Conservation (phyloP, 1,140 invertebrate genomes). For the Drosophila trapezifrons region DNA sequence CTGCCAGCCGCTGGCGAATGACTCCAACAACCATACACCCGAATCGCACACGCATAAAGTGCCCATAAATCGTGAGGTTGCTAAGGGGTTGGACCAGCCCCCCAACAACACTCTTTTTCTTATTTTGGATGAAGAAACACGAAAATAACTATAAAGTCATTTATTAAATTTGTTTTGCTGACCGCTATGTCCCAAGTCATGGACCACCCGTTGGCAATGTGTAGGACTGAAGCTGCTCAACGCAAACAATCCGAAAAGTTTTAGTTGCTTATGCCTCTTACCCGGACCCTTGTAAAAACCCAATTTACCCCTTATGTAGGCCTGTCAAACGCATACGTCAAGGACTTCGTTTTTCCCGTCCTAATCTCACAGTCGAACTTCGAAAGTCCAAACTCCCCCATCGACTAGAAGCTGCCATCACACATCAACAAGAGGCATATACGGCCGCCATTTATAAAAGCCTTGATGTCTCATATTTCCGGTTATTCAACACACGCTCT, state of each 20-base stretch:
- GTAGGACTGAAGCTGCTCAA: constrained; percentile 37
- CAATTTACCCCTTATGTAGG: constrained; percentile 78
- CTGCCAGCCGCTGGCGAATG: constrained; percentile 60
- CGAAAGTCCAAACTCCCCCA: constrained; percentile 18
- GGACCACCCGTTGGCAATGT: not conserved
- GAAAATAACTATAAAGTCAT: constrained; percentile 78
- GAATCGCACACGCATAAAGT: constrained; percentile 42
- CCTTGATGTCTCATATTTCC: constrained; percentile 82
- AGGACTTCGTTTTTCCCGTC: constrained; percentile 14
- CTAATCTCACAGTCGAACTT: constrained; percentile 20
- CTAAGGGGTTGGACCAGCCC: constrained; percentile 30
- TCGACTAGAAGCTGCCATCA: constrained; percentile 55
- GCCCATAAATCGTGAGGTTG: constrained; percentile 45
- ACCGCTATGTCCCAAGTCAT: constrained; percentile 37
- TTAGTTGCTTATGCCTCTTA: constrained; percentile 22
- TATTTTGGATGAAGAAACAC: constrained; percentile 25
- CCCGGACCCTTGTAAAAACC: constrained; percentile 58
- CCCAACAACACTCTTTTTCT: constrained; percentile 9
- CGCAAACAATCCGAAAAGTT: constrained; percentile 62
- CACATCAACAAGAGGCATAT: constrained; percentile 63
- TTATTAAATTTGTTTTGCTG: constrained; percentile 72
- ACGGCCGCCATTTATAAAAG: constrained; percentile 77
- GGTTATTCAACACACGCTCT: constrained; percentile 68
- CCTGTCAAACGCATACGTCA: constrained; percentile 79
- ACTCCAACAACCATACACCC: constrained; percentile 32